Conservation (phyloP, 2,797 vertebrate genomes). For the Carapus acus region DNA sequence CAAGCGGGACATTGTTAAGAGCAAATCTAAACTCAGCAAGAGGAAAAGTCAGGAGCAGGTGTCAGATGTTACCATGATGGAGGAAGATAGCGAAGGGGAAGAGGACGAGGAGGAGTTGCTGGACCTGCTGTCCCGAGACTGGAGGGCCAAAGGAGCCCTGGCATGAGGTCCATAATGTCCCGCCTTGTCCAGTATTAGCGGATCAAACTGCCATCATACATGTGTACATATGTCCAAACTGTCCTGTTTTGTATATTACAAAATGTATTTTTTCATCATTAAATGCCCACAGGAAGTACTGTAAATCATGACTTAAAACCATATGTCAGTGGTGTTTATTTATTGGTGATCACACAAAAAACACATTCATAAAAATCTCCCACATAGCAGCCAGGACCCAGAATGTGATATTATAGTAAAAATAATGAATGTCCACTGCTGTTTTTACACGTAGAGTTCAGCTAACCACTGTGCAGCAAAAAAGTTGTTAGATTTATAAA, state of each 20-base stretch:
- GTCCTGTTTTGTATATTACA: constrained; percentile 26
- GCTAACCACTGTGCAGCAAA: constrained; percentile 53
- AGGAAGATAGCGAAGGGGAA: constrained; percentile 61
- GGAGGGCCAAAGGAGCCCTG: constrained; percentile 92
- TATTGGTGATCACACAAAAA: constrained; percentile 60
- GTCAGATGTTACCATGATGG: constrained; percentile 54
- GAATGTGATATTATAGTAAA: constrained; percentile 34
- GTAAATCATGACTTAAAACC: constrained; percentile 13
- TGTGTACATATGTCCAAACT: constrained; percentile 35
- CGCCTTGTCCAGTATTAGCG: constrained; percentile 2
- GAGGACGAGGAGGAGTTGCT: constrained; percentile 87
- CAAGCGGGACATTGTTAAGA: constrained; percentile 80
- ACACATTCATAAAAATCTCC: constrained; percentile 56
- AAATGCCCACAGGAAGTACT: constrained; percentile 2
- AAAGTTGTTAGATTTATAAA: constrained; percentile 56
- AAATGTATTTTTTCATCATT: constrained; percentile 8
- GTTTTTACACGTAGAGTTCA: constrained; percentile 40
- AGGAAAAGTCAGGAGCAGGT: constrained; percentile 45
- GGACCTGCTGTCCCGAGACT: constrained; percentile 85
- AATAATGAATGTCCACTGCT: constrained; percentile 43
- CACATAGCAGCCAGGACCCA: constrained; percentile 48
- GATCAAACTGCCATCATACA: not conserved
- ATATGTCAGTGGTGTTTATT: constrained; percentile 54
- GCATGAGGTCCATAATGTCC: constrained; percentile 56
- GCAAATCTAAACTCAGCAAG: constrained; percentile 49